A percentile compares a stretch with the other conserved stretches of the same genome.
Conservation (phyloP, 1,140 invertebrate genomes). For the Zaprionus nigranus region DNA sequence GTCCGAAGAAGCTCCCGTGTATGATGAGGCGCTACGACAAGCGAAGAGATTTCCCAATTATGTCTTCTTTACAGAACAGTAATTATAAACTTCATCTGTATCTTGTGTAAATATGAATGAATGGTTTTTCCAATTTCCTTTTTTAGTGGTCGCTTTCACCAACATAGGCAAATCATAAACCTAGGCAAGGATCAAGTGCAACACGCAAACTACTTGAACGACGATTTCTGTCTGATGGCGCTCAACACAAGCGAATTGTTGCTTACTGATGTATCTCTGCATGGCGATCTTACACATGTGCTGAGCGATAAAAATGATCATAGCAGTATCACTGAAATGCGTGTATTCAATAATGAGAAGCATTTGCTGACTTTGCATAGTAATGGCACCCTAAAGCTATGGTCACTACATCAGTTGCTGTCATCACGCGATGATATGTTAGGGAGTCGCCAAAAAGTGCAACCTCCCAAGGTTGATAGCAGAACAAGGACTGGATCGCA, state of each 20-base stretch:
- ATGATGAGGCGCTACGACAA: slow-evolving; percentile 81
- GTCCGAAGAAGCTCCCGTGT: slow-evolving; percentile 74
- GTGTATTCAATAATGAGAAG: slow-evolving; percentile 58
- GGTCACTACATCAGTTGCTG: slow-evolving; percentile 42
- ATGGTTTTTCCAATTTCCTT: background rate
- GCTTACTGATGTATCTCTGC: slow-evolving; percentile 66
- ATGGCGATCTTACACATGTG: slow-evolving; percentile 49
- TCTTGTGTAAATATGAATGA: too few species aligned
- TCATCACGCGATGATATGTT: slow-evolving; percentile 1
- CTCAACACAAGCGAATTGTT: slow-evolving; percentile 51
- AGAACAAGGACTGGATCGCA: slow-evolving; percentile 18
- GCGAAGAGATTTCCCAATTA: slow-evolving; percentile 62
- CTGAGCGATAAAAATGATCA: slow-evolving; percentile 47
- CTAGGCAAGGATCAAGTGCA: slow-evolving; percentile 52
- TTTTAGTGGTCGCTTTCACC: slow-evolving; percentile 71
- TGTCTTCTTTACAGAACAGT: slow-evolving; percentile 76
- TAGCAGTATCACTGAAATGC: slow-evolving; percentile 44
- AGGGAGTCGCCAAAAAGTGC: slow-evolving; percentile 24
- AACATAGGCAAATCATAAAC: slow-evolving; percentile 72
- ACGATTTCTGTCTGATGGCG: slow-evolving; percentile 65
- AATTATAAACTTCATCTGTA: slow-evolving; percentile 9
- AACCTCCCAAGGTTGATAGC: slow-evolving; percentile 6
- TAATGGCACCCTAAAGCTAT: slow-evolving; percentile 68
- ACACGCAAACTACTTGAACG: slow-evolving; percentile 55
- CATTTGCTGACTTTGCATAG: slow-evolving; percentile 63